phyloP scores from a whole-genome alignment of 2,888 invertebrate genomes.

The Drosophila suboccidentalis region DNA sequence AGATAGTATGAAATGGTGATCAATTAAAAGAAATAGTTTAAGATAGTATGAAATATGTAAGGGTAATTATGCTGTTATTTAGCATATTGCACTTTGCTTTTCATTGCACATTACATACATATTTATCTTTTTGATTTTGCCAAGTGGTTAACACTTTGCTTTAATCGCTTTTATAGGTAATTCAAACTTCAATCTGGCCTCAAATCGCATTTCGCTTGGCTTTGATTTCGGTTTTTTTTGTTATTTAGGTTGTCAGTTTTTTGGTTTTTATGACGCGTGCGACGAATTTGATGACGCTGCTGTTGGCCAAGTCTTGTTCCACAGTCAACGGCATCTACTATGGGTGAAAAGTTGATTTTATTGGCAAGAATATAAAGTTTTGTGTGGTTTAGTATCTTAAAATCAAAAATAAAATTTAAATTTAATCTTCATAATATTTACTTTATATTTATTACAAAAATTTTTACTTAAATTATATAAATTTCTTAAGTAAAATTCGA shows the following conservation, averaged over 20 bases:
- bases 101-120: no score
- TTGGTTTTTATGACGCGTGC: slow-evolving; percentile 69
- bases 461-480: not conserved
- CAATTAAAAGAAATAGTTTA: not conserved
- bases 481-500: not conserved
- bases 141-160: not conserved
- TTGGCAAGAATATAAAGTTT: not conserved
- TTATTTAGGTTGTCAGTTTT: not conserved
- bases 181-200: slow-evolving; percentile 17
- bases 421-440: no score
- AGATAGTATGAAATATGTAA: not conserved
- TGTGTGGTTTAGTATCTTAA: no score
- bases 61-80: not conserved
- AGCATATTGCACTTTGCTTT: not conserved
- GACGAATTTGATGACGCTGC: slow-evolving; percentile 62
- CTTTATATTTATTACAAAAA: no score
- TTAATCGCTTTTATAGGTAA: slow-evolving; percentile 31
- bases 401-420: no score
- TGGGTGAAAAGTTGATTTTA: not conserved
- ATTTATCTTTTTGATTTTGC: not conserved
- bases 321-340: slow-evolving; percentile 8
- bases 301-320: slow-evolving; percentile 20
- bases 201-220: slow-evolving; percentile 5
- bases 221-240: slow-evolving; percentile 15
- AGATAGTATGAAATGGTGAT: not conserved